Evolutionary conservation across 2,113 vertebrate genomes (phyloP).

Genomic region (Entelurus aequoreus): DNA sequence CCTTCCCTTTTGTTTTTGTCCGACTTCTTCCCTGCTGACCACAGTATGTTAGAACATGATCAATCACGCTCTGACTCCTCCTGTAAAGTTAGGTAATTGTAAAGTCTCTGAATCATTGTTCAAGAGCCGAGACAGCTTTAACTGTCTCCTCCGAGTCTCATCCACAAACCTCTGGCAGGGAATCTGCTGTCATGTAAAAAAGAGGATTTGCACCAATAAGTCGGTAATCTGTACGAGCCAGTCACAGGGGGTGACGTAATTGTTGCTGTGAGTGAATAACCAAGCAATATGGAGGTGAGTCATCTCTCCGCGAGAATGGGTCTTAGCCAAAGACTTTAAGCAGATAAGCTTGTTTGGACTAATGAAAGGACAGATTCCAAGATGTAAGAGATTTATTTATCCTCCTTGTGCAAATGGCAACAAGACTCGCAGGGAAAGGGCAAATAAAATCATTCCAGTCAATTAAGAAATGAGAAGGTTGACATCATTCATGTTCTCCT

Average conservation of each 20-base stretch:
- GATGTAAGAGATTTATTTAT: slow-evolving; percentile 58
- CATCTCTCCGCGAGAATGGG: slow-evolving; percentile 60
- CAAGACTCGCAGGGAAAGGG: slow-evolving; percentile 41
- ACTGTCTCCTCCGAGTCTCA: slow-evolving; percentile 28
- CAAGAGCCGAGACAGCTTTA: slow-evolving; percentile 16
- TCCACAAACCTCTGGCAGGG: slow-evolving; percentile 32
- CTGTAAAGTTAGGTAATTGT: slow-evolving; percentile 13
- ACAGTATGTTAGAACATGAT: slow-evolving; percentile 35
- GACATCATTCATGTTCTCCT: slow-evolving; percentile 17
- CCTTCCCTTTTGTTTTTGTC: slow-evolving; percentile 16
- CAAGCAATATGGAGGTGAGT: slow-evolving; percentile 66
- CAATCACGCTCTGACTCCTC: slow-evolving; percentile 12
- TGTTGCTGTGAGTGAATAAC: slow-evolving; percentile 62
- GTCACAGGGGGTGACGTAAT: slow-evolving; percentile 65
- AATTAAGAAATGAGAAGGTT: slow-evolving; percentile 33
- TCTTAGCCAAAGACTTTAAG: slow-evolving; percentile 68
- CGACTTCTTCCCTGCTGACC: slow-evolving; percentile 24
- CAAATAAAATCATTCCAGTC: slow-evolving; percentile 41
- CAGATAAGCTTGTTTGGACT: slow-evolving; percentile 69
- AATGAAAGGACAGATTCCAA: slow-evolving; percentile 57
- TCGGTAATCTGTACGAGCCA: slow-evolving; percentile 62
- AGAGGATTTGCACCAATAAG: slow-evolving; percentile 64
- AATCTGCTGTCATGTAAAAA: slow-evolving; percentile 60
- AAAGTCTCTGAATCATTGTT: slow-evolving; percentile 31
- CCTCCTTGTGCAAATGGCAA: slow-evolving; percentile 33